phyloP scores from a whole-genome alignment of 1,140 invertebrate species.

The Halictus rubicundus region DNA sequence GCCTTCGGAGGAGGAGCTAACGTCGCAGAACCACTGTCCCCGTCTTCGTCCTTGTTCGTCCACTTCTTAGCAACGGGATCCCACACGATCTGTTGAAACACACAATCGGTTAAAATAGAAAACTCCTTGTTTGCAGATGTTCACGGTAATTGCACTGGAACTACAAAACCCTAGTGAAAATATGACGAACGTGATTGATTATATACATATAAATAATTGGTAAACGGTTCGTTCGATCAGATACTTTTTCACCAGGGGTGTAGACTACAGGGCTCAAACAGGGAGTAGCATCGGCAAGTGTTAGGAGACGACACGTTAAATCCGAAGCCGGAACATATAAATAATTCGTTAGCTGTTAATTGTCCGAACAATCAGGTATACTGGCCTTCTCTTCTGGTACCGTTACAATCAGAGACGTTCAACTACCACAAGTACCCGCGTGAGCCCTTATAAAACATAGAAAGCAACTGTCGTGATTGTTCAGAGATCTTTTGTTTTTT shows the following conservation, averaged over 20 bases:
- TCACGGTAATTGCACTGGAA: no score
- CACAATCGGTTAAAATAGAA: background rate
- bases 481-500: constrained; percentile 10
- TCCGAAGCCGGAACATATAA: constrained; percentile 43
- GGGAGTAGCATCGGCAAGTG: constrained; percentile 12
- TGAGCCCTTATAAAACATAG: constrained; percentile 74
- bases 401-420: constrained; percentile 54
- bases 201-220: no score
- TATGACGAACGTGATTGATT: no score
- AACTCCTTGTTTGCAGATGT: background rate
- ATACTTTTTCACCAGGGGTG: no score
- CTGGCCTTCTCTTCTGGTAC: constrained; percentile 69
- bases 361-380: constrained; percentile 60
- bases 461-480: constrained; percentile 56
- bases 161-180: no score
- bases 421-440: constrained; percentile 75
- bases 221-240: no score
- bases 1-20: constrained; percentile 90
- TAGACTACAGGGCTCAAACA: constrained; percentile 39
- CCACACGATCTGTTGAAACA: constrained; percentile 90
- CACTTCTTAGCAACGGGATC: constrained; percentile 91
- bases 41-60: constrained; percentile 90
- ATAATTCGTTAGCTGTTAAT: constrained; percentile 47
- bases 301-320: constrained; percentile 26
- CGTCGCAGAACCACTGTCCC: constrained; percentile 81